Percentiles rank a stretch among this genome's conserved stretches.
These are phyloP conservation scores for Apamea sordens DNA, from an alignment of 2,888 invertebrate species.

Conservation along the genomic window DNA sequence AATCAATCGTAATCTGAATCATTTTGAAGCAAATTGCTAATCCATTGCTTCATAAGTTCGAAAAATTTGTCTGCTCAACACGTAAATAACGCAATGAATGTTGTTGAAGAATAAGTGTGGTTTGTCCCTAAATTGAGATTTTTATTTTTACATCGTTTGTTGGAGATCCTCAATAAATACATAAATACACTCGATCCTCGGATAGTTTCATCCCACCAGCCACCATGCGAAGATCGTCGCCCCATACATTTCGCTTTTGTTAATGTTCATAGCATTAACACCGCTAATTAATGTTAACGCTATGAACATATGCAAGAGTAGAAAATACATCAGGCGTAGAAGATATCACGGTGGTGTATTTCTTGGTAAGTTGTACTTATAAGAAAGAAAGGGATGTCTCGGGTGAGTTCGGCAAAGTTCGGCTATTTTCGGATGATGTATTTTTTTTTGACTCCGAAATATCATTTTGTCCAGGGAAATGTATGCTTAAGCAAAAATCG, in stretches of 20 bases:
- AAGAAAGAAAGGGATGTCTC: neutral
- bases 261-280: slow-evolving; percentile 22
- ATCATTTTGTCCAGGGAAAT: too few species aligned
- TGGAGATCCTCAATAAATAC: neutral
- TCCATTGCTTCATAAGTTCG: too few species aligned
- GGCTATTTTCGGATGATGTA: neutral
- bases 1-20: too few species aligned
- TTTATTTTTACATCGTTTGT: too few species aligned
- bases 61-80: too few species aligned
- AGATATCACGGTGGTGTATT: neutral
- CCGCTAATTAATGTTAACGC: neutral
- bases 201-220: neutral
- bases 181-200: neutral
- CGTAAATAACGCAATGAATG: too few species aligned
- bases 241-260: slow-evolving; percentile 6
- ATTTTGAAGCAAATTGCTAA: too few species aligned
- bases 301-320: slow-evolving; percentile 20
- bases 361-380: neutral
- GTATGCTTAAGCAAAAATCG: too few species aligned
- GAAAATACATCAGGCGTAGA: slow-evolving; percentile 4
- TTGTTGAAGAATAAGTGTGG: too few species aligned
- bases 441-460: neutral
- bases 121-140: too few species aligned
- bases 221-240: neutral
- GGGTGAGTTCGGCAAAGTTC: neutral